Evolutionary conservation across 2,888 invertebrate species (phyloP).

Genomic region (Eumerus sabulonum): DNA sequence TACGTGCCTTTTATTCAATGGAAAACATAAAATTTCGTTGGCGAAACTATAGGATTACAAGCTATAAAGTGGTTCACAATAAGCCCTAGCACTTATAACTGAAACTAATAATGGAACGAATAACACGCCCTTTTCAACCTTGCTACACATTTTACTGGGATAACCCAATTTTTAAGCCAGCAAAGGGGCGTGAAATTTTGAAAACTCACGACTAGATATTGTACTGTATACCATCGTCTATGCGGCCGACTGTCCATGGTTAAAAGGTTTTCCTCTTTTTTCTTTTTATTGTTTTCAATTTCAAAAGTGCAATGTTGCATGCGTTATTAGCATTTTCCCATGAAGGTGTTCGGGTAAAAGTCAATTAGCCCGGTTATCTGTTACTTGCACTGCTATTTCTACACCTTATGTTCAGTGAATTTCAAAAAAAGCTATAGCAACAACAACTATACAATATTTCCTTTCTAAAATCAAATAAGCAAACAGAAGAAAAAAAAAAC

Average conservation of each 20-base stretch:
- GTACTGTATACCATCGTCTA: background rate
- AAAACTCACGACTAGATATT: constrained; percentile 43
- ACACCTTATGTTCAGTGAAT: constrained; percentile 45
- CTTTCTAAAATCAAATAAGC: constrained; percentile 60
- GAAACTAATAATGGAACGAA: constrained; percentile 1
- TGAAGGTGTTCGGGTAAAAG: constrained; percentile 54
- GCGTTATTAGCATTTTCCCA: constrained; percentile 51
- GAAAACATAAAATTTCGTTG: constrained; percentile 36
- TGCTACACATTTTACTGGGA: constrained; percentile 41
- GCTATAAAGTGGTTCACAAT: constrained; percentile 4
- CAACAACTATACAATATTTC: constrained; percentile 52
- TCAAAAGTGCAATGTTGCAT: constrained; percentile 68
- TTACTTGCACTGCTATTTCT: constrained; percentile 46
- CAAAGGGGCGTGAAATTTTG: constrained; percentile 58
- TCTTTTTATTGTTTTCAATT: constrained; percentile 10
- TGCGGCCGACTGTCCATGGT: constrained; percentile 26
- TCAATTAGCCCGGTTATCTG: constrained; percentile 58
- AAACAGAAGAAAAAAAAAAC: no score
- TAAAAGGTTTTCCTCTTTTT: background rate
- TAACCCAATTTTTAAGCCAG: constrained; percentile 35
- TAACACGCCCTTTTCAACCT: constrained; percentile 51
- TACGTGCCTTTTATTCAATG: no score
- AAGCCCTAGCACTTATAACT: constrained; percentile 4
- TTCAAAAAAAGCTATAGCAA: constrained; percentile 48
- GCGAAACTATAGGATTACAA: constrained; percentile 44